Percentiles rank a stretch among this genome's conserved stretches.
phyloP scores from a whole-genome alignment of 1,140 invertebrate species.

The Parapsyche elsis region DNA sequence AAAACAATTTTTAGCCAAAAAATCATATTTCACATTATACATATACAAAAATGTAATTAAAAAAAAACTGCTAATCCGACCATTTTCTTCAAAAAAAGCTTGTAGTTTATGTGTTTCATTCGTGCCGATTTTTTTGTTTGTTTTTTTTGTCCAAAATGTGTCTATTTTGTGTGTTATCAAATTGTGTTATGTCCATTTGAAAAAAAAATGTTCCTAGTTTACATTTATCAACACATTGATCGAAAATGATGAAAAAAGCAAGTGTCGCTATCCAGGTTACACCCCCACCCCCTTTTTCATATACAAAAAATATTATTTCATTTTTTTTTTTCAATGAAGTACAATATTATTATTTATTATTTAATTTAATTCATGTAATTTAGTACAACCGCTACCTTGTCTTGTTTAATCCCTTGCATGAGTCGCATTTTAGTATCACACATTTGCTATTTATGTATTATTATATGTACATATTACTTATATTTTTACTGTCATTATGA shows the following conservation, averaged over 20 bases:
- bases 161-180: conserved; percentile 52
- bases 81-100: conserved; percentile 52
- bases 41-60: conserved; percentile 18
- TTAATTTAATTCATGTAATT: conserved; percentile 36
- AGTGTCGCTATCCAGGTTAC: conserved; percentile 55
- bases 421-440: conserved; percentile 63
- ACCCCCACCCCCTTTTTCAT: conserved; percentile 44
- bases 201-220: neutral
- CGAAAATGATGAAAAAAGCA: conserved; percentile 36
- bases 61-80: conserved; percentile 47
- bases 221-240: neutral
- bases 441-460: conserved; percentile 58
- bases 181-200: conserved; percentile 29
- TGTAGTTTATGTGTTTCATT: conserved; percentile 56
- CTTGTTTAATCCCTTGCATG: conserved; percentile 34
- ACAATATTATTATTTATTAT: neutral
- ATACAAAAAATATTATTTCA: conserved; percentile 35
- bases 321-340: conserved; percentile 20
- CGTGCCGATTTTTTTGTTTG: conserved; percentile 48
- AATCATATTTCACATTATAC: conserved; percentile 2
- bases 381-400: conserved; percentile 20
- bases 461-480: conserved; percentile 2
- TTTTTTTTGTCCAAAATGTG: conserved; percentile 50
- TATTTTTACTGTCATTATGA: no score
- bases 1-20: conserved; percentile 1